Base-by-base conservation (phyloP, 2,113 vertebrate species). In the Cnemophilus loriae region DNA sequence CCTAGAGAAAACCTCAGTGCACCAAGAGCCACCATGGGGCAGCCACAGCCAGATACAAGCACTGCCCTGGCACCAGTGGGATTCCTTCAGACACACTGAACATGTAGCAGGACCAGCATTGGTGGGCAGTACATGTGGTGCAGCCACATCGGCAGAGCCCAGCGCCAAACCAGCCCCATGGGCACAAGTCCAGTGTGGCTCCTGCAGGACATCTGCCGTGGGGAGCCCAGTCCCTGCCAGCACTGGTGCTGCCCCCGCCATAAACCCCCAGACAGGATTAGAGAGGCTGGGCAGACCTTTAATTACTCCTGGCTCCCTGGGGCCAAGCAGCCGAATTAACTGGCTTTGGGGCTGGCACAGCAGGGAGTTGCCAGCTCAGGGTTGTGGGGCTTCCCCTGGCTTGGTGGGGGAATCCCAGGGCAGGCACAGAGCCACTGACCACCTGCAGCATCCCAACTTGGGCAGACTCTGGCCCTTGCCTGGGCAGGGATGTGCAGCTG, bases 201-300 rank as follows among this genome's bases (percentile, higher is more conserved):
- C 42, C 71, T 53, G 46, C 5, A 3, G 60, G 46, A 82, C 35
- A 65, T 7, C 11, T 1, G 0, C 55, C 0, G 0, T 2, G 3
- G 46, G 56, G 47, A 89, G n/a, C 56, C 76, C 71, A 61, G 18
- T 57, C 75, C 47, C 44, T 2, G 4, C 63, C 82, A 75, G 71
- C 2, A 1, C 33, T 3, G 6, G 22, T 65, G 68, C 87, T 65
- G 32, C 37, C 47, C 32, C 56, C 3, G 3, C 47, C 11, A 2
- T 27, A 70, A 96, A 8, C 30, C 41, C 37, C 11, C 56, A 85
- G 74, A 84, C 46, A 35, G 82, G 78, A 92, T 94, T 94, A 93
- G 73, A 24, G 53, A 60, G 50, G 30, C 55, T 24, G 55, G 85
- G 85, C 69, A 84, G 37, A 89, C 46, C 47, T 71, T 80, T 93